Conservation (phyloP, 2,888 invertebrate genomes). For the Polydrusus cervinus region DNA sequence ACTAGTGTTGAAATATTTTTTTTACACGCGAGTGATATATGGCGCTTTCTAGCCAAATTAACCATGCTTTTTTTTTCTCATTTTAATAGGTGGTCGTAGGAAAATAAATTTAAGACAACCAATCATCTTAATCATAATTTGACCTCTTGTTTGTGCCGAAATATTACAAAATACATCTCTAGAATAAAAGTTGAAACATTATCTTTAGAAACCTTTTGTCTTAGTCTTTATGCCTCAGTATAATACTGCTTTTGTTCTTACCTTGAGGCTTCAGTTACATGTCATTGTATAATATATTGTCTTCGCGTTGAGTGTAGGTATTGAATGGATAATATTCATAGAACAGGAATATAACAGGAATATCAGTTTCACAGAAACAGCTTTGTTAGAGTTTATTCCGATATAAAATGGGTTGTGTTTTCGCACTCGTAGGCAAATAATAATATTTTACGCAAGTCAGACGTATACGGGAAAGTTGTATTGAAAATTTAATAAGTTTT, state of each 20-base stretch:
- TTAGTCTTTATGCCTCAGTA: background rate
- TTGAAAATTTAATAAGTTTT: too few species aligned
- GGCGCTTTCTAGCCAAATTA: too few species aligned
- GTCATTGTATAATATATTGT: background rate
- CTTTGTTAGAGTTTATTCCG: background rate
- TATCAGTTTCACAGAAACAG: background rate
- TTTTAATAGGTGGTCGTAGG: too few species aligned
- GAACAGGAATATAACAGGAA: too few species aligned
- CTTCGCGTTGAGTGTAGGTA: background rate
- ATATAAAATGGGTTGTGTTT: too few species aligned
- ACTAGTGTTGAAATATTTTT: too few species aligned
- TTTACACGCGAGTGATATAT: too few species aligned
- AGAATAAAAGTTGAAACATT: background rate
- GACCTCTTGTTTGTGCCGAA: background rate
- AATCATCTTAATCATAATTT: background rate
- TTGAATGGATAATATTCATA: slow-evolving; percentile 5
- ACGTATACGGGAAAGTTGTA: too few species aligned
- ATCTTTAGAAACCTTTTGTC: background rate
- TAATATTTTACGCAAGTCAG: too few species aligned
- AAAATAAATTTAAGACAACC: too few species aligned
- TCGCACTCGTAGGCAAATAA: too few species aligned
- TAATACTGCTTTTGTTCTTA: slow-evolving; percentile 7
- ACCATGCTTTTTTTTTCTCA: too few species aligned
- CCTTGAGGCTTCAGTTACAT: background rate
- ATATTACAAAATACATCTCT: background rate